These are phyloP conservation scores for Carollia perspicillata DNA, from an alignment of 2,113 vertebrate species.

Conservation along the genomic window DNA sequence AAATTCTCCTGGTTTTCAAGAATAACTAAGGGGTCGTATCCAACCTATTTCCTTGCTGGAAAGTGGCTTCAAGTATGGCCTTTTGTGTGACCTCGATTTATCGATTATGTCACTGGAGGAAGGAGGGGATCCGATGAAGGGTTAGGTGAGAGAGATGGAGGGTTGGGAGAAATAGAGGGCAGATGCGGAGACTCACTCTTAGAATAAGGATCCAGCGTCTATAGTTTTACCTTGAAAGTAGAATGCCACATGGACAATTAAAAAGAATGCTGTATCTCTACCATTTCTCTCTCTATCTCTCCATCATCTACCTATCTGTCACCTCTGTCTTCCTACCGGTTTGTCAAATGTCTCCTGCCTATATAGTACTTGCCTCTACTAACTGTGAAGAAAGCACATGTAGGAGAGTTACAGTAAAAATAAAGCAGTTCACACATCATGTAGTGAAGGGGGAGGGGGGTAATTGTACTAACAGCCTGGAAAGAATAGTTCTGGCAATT, in stretches of 20 bases:
- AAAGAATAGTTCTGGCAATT: not conserved
- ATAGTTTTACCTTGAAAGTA: not conserved
- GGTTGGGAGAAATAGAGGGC: not conserved
- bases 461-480: not conserved
- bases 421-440: not conserved
- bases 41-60: not conserved
- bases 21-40: not conserved
- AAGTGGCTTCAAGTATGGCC: not conserved
- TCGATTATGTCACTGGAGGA: not conserved
- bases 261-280: not conserved
- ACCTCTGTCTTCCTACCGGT: not conserved
- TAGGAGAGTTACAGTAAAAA: slow-evolving; percentile 9
- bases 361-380: not conserved
- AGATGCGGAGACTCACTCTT: not conserved
- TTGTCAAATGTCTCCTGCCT: not conserved
- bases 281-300: not conserved
- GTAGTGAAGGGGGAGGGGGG: not conserved
- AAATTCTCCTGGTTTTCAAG: not conserved
- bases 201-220: not conserved
- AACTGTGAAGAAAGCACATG: not conserved
- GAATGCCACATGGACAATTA: not conserved
- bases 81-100: not conserved
- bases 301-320: not conserved
- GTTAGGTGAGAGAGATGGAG: not conserved
- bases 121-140: not conserved